Evolutionary conservation across 2,113 vertebrate genomes (phyloP).

Genomic region (Eleginops maclovinus): DNA sequence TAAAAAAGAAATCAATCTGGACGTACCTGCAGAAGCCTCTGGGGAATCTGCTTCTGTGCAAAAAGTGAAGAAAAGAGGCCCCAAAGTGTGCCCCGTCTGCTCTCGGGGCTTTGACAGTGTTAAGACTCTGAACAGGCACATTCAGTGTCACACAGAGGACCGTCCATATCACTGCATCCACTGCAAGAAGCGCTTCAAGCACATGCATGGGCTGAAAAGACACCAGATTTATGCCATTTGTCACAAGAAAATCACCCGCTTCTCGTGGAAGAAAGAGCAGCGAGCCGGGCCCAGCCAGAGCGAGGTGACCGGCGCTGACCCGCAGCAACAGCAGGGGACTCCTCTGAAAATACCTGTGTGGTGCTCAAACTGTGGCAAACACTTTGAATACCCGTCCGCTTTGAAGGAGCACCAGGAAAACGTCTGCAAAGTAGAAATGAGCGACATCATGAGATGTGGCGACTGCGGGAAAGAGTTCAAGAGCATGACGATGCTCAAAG

Average conservation of each 20-base stretch:
- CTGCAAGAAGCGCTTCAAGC: constrained; percentile 80
- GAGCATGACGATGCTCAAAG: constrained; percentile 78
- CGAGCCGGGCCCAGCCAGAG: constrained; percentile 18
- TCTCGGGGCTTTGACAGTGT: constrained; percentile 65
- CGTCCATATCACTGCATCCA: constrained; percentile 77
- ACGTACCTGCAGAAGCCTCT: neutral
- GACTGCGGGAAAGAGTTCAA: constrained; percentile 79
- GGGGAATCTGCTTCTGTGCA: neutral
- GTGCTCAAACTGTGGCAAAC: constrained; percentile 80
- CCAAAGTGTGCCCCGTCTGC: constrained; percentile 70
- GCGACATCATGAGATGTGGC: constrained; percentile 66
- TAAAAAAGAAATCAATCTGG: neutral
- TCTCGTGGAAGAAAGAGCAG: constrained; percentile 63
- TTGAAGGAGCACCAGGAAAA: constrained; percentile 79
- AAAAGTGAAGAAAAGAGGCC: constrained; percentile 42
- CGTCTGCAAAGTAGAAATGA: constrained; percentile 66
- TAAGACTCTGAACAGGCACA: constrained; percentile 76
- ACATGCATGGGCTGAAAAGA: constrained; percentile 79
- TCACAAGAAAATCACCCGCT: constrained; percentile 70
- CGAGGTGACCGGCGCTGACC: neutral
- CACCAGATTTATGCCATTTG: constrained; percentile 81
- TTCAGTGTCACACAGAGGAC: constrained; percentile 79
- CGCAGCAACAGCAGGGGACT: constrained; percentile 24
- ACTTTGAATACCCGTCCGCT: constrained; percentile 69
- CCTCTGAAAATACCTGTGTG: constrained; percentile 67